A percentile compares a stretch with the other conserved stretches of the same genome.
phyloP scores from a whole-genome alignment of 2,888 invertebrate species.

The Amphimallon solstitiale region DNA sequence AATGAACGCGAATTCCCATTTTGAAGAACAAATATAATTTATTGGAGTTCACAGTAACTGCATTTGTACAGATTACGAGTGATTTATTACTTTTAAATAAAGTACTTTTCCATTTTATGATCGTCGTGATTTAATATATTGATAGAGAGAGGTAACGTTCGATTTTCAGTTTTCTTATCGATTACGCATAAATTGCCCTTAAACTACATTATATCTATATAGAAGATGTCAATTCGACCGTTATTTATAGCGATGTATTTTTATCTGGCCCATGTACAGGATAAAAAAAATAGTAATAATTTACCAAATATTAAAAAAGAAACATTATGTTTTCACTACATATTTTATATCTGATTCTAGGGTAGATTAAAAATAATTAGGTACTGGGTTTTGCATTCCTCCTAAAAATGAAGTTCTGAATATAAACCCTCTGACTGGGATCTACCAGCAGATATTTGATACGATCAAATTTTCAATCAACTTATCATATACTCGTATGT shows the following conservation, averaged over 20 bases:
- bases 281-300: conserved; percentile 5
- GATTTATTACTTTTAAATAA: conserved; percentile 50
- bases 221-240: conserved; percentile 29
- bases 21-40: conserved; percentile 62
- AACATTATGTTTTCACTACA: too few relatives aligned
- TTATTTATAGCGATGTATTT: conserved; percentile 33
- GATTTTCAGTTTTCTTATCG: conserved; percentile 38
- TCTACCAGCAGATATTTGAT: too few relatives aligned
- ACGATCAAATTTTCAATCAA: too few relatives aligned
- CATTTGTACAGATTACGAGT: conserved; percentile 50
- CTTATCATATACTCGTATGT: too few relatives aligned
- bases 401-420: too few relatives aligned
- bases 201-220: conserved; percentile 37
- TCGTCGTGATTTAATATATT: conserved; percentile 41
- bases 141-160: conserved; percentile 37
- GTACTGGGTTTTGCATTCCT: too few relatives aligned
- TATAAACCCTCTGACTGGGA: too few relatives aligned
- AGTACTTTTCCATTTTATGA: conserved; percentile 45
- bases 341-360: too few relatives aligned
- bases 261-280: conserved; percentile 10
- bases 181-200: conserved; percentile 40
- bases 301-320: background rate
- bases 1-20: conserved; percentile 62
- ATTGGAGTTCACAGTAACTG: conserved; percentile 52
- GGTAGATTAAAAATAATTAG: too few relatives aligned